phyloP scores from a whole-genome alignment of 2,888 invertebrate genomes.

The Nipponacmea schrenckii region DNA sequence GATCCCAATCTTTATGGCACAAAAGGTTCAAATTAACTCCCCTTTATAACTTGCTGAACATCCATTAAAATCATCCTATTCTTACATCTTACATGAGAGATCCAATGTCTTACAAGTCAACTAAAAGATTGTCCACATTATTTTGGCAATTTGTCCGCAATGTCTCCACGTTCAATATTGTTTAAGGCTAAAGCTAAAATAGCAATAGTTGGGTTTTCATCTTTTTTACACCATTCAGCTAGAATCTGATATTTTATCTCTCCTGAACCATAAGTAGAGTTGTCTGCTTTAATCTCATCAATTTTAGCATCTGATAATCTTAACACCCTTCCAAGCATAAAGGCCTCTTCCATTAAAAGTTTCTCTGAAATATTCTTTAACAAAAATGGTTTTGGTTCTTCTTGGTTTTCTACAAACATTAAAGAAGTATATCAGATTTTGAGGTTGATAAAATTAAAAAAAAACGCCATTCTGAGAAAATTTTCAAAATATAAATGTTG shows the following conservation, averaged over 20 bases:
- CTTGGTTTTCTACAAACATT: too few relatives aligned
- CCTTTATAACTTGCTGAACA: too few relatives aligned
- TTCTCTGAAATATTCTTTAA: not conserved
- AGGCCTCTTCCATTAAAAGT: not conserved
- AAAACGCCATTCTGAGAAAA: too few relatives aligned
- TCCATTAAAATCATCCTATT: too few relatives aligned
- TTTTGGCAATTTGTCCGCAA: slow-evolving; percentile 11
- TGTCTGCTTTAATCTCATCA: slow-evolving; percentile 14
- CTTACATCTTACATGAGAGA: too few relatives aligned
- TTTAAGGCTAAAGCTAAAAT: slow-evolving; percentile 10
- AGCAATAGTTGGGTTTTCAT: not conserved
- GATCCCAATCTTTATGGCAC: too few relatives aligned
- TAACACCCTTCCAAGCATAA: slow-evolving; percentile 3
- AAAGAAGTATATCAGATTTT: too few relatives aligned
- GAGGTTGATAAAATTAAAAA: too few relatives aligned
- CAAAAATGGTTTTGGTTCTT: not conserved
- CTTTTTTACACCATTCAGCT: slow-evolving; percentile 14
- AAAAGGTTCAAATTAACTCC: too few relatives aligned
- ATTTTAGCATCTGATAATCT: slow-evolving; percentile 11
- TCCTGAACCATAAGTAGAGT: not conserved
- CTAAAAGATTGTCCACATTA: too few relatives aligned
- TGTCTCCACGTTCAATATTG: slow-evolving; percentile 10
- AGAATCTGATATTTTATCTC: slow-evolving; percentile 19
- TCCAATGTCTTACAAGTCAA: too few relatives aligned
- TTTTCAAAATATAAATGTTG: too few relatives aligned